These are phyloP conservation scores for Pandemis cinnamomeana DNA, from an alignment of 2,888 invertebrate genomes.

Conservation along the genomic window DNA sequence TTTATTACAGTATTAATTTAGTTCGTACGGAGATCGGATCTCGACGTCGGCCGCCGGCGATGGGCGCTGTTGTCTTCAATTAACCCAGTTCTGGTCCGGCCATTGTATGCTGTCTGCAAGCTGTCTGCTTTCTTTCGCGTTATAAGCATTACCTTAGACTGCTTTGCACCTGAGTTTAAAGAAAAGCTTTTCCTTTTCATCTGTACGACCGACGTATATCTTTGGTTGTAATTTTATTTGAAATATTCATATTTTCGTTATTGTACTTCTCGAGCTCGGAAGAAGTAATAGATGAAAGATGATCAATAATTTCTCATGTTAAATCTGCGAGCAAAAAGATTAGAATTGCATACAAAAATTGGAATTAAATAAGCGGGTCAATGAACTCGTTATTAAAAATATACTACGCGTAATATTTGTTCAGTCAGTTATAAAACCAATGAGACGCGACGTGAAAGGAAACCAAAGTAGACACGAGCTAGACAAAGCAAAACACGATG, in stretches of 20 bases:
- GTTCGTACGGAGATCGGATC: constrained; percentile 66
- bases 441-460: constrained; percentile 30
- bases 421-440: constrained; percentile 5
- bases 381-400: not conserved
- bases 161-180: not conserved
- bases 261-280: not conserved
- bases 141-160: constrained; percentile 36
- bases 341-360: not conserved
- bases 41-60: constrained; percentile 65
- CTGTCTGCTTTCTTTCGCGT: constrained; percentile 81
- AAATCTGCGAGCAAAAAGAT: not conserved
- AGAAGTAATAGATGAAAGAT: not conserved
- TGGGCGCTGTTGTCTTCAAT: constrained; percentile 77
- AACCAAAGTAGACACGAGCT: constrained; percentile 50
- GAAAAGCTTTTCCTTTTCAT: constrained; percentile 1
- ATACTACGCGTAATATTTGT: constrained; percentile 8
- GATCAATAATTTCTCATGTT: not conserved
- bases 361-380: not conserved
- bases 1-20: constrained; percentile 68
- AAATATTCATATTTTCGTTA: not conserved
- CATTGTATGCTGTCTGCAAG: constrained; percentile 77
- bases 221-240: not conserved
- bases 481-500: constrained; percentile 52
- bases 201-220: not conserved
- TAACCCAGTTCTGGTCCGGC: constrained; percentile 76